Base-by-base conservation (phyloP, 2,888 invertebrate species). In the Asteroscopus sphinx region DNA sequence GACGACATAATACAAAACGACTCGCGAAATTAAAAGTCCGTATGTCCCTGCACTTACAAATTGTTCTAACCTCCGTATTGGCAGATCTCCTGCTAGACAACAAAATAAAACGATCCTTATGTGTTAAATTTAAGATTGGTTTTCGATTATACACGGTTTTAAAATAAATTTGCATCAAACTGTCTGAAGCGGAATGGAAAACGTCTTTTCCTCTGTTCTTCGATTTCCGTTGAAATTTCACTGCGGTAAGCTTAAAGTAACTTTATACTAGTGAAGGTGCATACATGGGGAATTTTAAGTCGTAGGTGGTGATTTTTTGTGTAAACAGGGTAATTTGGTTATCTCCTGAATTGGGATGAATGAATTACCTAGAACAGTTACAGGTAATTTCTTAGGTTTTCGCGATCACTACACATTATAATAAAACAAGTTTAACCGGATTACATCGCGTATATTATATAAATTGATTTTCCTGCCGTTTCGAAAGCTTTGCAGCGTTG, bases 31-130 rank as follows among this genome's bases (percentile, higher is more conserved):
- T 74, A 64, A 73, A 66, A 75, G 46, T 41, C 80, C 45, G 80
- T 86, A 58, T 85, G 82, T 86, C 79, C 62, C 76, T 41, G 41
- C 56, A 72, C 73, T 82, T 79, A 87, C 87, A 86, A 86, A 87
- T 87, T 83, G 83, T 82, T 79, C 81, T 79, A 77, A 81, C 83
- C 80, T 79, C 77, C 81, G 79, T 86, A 87, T 87, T 83, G 86
- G 86, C 82, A 81, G 68, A 79, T 80, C 73, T 77, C 66, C 17
- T 45, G 13, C 26, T 30, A 41, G 17, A n/a, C 40, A 16, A 47
- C 9, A 55, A 40, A 55, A 32, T 21, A 60, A 47, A 72, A 57
- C 25, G 44, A 42, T 64, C 73, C 59, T 47, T 78, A 68, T 41
- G 0, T 0, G 0, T 16, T n/a, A 9, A 2, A n/a, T 0, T 28